Conservation (phyloP, 2,113 vertebrate species). For the Felis catus region DNA sequence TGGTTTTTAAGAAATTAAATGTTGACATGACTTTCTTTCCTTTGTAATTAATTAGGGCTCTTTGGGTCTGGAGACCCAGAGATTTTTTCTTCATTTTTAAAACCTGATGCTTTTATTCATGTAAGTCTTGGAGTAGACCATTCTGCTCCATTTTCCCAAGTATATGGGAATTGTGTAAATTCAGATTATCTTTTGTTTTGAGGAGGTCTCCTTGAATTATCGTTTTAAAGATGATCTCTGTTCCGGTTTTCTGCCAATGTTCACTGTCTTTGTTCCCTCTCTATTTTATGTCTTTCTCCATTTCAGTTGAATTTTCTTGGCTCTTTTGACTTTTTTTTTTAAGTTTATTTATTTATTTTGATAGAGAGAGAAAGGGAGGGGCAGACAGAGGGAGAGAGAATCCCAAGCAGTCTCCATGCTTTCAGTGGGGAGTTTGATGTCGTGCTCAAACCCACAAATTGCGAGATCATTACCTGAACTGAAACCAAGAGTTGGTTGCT, state of each 20-base stretch:
- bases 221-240: neutral
- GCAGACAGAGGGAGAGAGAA: too few relatives aligned
- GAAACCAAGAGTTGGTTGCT: too few relatives aligned
- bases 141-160: neutral
- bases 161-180: neutral
- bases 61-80: neutral
- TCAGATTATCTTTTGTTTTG: neutral
- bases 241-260: neutral
- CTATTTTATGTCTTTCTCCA: neutral
- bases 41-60: neutral
- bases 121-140: neutral
- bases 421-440: too few relatives aligned
- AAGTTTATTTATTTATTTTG: too few relatives aligned
- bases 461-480: too few relatives aligned
- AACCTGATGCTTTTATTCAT: neutral
- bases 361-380: too few relatives aligned
- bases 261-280: neutral
- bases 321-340: neutral
- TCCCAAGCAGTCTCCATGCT: too few relatives aligned
- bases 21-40: neutral
- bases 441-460: too few relatives aligned
- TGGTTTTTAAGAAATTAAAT: neutral
- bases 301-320: neutral
- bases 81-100: neutral
- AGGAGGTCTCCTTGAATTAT: neutral